These are phyloP conservation scores for Drosophila funebris DNA, from an alignment of 1,140 invertebrate genomes.

Conservation along the genomic window DNA sequence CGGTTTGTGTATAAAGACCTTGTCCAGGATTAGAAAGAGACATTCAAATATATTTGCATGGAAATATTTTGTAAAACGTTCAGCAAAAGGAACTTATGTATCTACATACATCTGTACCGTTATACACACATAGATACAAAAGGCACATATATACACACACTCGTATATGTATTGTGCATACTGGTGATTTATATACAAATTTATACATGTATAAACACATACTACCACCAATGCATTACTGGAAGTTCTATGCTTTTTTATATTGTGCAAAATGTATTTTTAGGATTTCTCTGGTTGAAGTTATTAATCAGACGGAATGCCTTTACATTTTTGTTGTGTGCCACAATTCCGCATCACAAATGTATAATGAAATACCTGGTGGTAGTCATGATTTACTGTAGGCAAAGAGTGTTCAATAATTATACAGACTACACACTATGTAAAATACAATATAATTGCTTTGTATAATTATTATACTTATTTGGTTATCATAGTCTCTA, in stretches of 20 bases:
- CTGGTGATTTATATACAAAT: background rate
- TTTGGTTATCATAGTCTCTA: too few relatives aligned
- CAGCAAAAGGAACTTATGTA: background rate
- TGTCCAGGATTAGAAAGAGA: constrained; percentile 6
- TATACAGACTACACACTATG: background rate
- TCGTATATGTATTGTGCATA: background rate
- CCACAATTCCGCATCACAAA: background rate
- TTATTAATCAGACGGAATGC: constrained; percentile 1
- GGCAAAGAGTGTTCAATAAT: background rate
- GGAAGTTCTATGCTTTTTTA: constrained; percentile 10
- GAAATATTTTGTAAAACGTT: background rate
- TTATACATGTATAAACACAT: background rate
- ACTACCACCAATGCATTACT: background rate
- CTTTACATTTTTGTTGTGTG: constrained; percentile 1
- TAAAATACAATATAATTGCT: too few relatives aligned
- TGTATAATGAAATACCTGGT: background rate
- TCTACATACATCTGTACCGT: constrained; percentile 5
- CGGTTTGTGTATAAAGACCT: background rate
- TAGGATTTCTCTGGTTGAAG: background rate
- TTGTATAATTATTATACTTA: too few relatives aligned
- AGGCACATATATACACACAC: constrained; percentile 4
- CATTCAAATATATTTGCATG: background rate
- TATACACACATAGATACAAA: constrained; percentile 9
- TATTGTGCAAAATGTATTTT: constrained; percentile 9
- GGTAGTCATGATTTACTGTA: background rate